Base-by-base conservation (phyloP, 1,140 invertebrate species). In the Ceratina japonica region DNA sequence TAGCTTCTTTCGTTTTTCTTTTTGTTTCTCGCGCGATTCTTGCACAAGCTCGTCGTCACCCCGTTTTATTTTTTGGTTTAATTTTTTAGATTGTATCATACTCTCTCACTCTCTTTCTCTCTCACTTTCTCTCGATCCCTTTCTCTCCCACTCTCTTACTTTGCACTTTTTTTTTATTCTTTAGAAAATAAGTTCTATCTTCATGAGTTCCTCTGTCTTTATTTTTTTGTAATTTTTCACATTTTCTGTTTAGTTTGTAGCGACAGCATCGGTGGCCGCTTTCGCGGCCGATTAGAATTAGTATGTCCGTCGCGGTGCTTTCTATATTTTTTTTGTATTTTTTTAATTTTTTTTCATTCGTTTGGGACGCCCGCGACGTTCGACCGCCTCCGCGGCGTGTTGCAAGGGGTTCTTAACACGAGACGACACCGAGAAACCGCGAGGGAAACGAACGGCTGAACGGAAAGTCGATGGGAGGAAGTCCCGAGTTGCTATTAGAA, bases 161-260 rank as follows among this genome's bases (percentile, higher is more conserved):
- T 51, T 56, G 49, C 63, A 66, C n/a, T 51, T 63, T 62, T 52
- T 62, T 61, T 24, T 70, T 52, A 37, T 68, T 56, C 27, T 37
- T 79, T 73, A 72, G 81, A 82, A 82, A 82, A 82, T 81, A 82
- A 82, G 80, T 52, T 82, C 61, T 79, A 78, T 78, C 75, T 78
- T 49, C 71, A 27, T 71, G 68, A 77, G 8, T 64, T 49, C 63
- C 75, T 24, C 20, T 62, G 20, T 44, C 1, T 22, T 62, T n/a
- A n/a, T 31, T 22, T 24, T 20, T 18, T 65, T 59, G 16, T 37
- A 16, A 31, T 80, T 66, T 65, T 65, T 10, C 5, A 2, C 16
- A 24, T 20, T 65, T 65, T 65, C 31, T 44, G 2, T 44, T 75
- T 65, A 8, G 20, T 66, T 37, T 16, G 12, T 31, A 69, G 18